Evolutionary conservation across 2,113 vertebrate genomes (phyloP).

Genomic region (Zapornia atra): DNA sequence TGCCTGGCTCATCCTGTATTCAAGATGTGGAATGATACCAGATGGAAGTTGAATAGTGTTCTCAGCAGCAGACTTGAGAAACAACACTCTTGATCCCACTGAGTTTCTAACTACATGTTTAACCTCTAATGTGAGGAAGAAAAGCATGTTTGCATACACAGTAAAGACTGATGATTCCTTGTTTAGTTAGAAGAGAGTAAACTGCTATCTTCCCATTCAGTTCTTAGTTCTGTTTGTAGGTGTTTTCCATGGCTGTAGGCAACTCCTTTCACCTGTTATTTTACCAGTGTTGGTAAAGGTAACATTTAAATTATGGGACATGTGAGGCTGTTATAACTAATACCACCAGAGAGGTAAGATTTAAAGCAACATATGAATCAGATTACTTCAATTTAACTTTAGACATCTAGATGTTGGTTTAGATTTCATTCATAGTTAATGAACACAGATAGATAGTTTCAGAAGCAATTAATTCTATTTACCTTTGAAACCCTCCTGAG

Average conservation of each 20-base stretch:
- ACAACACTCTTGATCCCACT: not conserved
- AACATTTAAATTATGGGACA: not conserved
- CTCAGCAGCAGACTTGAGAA: not conserved
- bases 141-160: not conserved
- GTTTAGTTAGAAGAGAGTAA: not conserved
- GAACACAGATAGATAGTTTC: not conserved
- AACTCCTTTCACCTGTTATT: not conserved
- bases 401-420: not conserved
- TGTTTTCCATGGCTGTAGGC: not conserved
- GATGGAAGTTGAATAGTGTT: rapidly evolving
- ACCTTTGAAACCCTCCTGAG: not conserved
- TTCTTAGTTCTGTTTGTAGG: not conserved
- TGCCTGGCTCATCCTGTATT: not conserved
- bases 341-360: not conserved
- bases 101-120: not conserved
- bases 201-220: not conserved
- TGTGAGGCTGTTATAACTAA: not conserved
- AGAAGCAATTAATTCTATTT: not conserved
- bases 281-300: not conserved
- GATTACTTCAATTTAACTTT: not conserved
- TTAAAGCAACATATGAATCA: not conserved
- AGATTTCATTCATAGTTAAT: not conserved
- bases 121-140: not conserved
- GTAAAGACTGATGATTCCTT: not conserved
- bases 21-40: not conserved